These are phyloP conservation scores for Polietes domitor DNA, from an alignment of 2,888 invertebrate genomes.

Conservation along the genomic window DNA sequence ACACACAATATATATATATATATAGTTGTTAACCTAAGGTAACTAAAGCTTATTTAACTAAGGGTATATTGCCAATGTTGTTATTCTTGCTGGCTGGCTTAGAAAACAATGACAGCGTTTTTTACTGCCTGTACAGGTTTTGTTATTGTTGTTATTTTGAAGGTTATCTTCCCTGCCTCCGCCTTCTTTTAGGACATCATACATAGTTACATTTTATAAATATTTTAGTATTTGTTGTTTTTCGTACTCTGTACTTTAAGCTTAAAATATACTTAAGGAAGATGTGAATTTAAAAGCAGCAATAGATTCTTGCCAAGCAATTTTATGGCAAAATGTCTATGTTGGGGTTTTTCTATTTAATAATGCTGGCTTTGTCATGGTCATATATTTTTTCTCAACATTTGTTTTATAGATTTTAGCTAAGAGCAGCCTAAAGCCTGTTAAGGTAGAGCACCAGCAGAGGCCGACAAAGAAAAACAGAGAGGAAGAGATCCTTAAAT, in stretches of 20 bases:
- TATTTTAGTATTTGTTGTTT: slow-evolving; percentile 1
- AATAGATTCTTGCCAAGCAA: neutral
- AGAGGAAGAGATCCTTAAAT: neutral
- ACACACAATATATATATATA: too few relatives aligned
- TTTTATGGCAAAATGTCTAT: slow-evolving; percentile 1
- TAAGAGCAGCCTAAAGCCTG: neutral
- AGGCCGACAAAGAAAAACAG: neutral
- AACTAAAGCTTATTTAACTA: slow-evolving; percentile 2
- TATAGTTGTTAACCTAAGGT: neutral
- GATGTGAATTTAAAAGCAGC: neutral
- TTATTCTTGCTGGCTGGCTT: neutral
- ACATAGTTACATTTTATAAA: neutral
- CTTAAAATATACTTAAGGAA: slow-evolving; percentile 5
- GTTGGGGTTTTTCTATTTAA: slow-evolving; percentile 13
- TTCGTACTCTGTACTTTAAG: neutral
- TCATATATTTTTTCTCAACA: slow-evolving; percentile 20
- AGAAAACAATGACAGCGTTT: slow-evolving; percentile 10
- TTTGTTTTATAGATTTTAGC: neutral
- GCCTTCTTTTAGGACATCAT: neutral
- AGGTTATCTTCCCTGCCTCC: neutral
- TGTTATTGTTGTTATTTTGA: neutral
- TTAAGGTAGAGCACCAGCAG: neutral
- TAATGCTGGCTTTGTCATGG: slow-evolving; percentile 41
- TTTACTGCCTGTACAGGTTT: neutral
- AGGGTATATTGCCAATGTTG: neutral